A percentile compares a stretch with the other conserved stretches of the same genome.
Evolutionary conservation across 2,797 vertebrate genomes (phyloP).

Genomic region (Thamnophis elegans): DNA sequence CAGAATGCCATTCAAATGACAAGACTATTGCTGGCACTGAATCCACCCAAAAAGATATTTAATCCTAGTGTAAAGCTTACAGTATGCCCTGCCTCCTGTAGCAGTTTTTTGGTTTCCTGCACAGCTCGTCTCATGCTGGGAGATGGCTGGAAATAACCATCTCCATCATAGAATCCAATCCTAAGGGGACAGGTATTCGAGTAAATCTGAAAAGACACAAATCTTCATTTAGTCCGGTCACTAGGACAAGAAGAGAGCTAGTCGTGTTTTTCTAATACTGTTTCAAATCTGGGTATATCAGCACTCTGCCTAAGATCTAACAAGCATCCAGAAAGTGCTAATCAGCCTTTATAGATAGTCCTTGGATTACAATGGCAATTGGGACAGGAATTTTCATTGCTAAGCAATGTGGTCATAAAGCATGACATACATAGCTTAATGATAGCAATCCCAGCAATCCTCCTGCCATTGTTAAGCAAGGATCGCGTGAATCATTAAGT

Average conservation of each 20-base stretch:
- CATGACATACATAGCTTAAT: neutral
- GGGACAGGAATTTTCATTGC: neutral
- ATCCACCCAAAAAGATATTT: neutral
- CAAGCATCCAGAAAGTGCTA: neutral
- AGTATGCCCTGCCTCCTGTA: conserved; percentile 84
- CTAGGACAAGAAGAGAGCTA: neutral
- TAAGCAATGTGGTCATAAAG: neutral
- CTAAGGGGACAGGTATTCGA: conserved; percentile 72
- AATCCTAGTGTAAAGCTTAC: conserved; percentile 59
- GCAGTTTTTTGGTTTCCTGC: conserved; percentile 77
- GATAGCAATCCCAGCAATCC: neutral
- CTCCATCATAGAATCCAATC: conserved; percentile 81
- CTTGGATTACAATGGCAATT: neutral
- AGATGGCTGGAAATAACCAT: conserved; percentile 70
- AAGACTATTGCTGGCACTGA: neutral
- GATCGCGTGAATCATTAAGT: neutral
- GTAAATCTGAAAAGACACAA: conserved; percentile 71
- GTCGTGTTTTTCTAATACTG: neutral
- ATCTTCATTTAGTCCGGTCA: neutral
- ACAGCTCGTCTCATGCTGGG: conserved; percentile 80
- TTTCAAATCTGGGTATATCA: neutral
- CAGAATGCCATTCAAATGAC: neutral
- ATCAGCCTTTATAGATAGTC: neutral
- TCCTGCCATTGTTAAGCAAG: neutral
- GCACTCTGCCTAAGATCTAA: neutral